A percentile compares a stretch with the other conserved stretches of the same genome.
These are phyloP conservation scores for Peromyscus leucopus DNA, from an alignment of 2,113 vertebrate genomes.

Conservation along the genomic window DNA sequence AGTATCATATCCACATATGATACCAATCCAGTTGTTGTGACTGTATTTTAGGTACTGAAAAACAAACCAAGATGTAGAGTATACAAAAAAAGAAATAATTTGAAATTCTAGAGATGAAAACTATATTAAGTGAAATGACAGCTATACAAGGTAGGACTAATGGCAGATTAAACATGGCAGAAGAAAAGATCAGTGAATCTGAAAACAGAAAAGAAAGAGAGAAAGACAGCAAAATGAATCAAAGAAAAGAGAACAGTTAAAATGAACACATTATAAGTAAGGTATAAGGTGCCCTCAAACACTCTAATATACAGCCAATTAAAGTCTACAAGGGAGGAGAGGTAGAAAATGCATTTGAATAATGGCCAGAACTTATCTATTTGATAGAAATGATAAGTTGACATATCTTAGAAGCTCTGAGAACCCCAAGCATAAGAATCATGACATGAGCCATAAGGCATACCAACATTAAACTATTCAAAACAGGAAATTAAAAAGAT, in stretches of 20 bases:
- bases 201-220: constrained; percentile 16
- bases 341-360: constrained; percentile 16
- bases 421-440: background rate
- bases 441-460: background rate
- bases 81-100: background rate
- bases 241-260: background rate
- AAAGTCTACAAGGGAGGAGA: background rate
- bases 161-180: background rate
- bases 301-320: background rate
- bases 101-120: constrained; percentile 29
- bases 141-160: background rate
- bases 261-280: background rate
- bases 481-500: background rate
- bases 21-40: background rate
- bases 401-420: background rate
- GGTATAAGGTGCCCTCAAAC: background rate
- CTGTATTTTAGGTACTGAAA: background rate
- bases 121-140: background rate
- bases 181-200: constrained; percentile 41
- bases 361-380: background rate
- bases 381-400: background rate
- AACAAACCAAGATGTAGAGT: background rate
- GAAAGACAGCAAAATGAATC: background rate
- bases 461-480: background rate
- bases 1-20: background rate